These are phyloP conservation scores for Microtus oregoni DNA, from an alignment of 2,113 vertebrate genomes.

Conservation along the genomic window DNA sequence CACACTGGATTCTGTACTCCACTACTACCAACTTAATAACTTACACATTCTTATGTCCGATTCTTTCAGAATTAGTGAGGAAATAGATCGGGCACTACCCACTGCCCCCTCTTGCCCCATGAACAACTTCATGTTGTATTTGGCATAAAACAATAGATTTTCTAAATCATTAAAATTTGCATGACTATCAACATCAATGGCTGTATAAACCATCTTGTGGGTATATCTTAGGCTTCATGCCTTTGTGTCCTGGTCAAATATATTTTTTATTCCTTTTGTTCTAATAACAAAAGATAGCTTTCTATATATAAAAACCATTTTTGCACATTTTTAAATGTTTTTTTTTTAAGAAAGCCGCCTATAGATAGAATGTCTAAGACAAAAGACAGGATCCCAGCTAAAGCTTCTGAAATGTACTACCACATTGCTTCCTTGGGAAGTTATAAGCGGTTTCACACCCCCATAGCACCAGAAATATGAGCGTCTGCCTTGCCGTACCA, in stretches of 20 bases:
- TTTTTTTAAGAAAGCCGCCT: neutral
- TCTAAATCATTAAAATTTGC: neutral
- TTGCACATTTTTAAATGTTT: neutral
- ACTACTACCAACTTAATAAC: neutral
- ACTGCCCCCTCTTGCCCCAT: neutral
- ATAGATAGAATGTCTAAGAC: neutral
- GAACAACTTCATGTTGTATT: neutral
- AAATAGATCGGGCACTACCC: neutral
- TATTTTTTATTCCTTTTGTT: constrained; percentile 8
- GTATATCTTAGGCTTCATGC: neutral
- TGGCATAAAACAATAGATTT: constrained; percentile 7
- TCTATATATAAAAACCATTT: neutral
- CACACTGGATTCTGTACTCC: neutral
- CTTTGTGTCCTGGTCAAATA: neutral
- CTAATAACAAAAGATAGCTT: neutral
- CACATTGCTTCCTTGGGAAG: constrained; percentile 34
- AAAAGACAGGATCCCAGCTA: constrained; percentile 24
- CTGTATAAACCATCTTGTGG: neutral
- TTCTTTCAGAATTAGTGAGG: neutral
- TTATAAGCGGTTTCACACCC: neutral
- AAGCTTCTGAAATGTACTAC: constrained; percentile 29
- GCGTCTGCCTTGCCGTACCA: neutral
- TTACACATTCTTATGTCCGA: neutral
- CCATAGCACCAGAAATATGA: neutral
- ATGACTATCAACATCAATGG: neutral